These are phyloP conservation scores for Diarsia rubi DNA, from an alignment of 2,888 invertebrate species.

Conservation along the genomic window DNA sequence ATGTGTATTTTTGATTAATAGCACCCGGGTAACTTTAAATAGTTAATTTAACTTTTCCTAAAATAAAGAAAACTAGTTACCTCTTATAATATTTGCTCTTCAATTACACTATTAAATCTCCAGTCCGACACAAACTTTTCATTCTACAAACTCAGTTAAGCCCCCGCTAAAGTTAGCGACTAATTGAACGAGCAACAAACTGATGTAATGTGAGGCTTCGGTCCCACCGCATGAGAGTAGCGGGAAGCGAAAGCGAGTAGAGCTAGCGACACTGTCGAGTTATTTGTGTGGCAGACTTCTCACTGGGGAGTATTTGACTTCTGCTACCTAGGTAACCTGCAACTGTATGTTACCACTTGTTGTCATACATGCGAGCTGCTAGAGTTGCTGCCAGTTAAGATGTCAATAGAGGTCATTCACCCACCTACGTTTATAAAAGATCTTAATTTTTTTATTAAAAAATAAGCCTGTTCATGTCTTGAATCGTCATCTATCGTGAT, in stretches of 20 bases:
- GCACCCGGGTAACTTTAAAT: not conserved
- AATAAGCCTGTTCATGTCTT: too few relatives aligned
- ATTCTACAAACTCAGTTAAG: conserved; percentile 6
- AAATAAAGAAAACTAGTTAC: not conserved
- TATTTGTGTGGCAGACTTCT: too few relatives aligned
- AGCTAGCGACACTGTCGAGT: too few relatives aligned
- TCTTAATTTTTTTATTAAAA: too few relatives aligned
- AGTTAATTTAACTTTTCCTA: not conserved
- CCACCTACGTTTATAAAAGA: too few relatives aligned
- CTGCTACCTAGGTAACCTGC: too few relatives aligned
- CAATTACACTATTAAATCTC: not conserved
- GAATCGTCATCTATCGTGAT: too few relatives aligned
- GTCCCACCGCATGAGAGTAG: not conserved
- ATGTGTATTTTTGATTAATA: not conserved
- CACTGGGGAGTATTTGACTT: too few relatives aligned
- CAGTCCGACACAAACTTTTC: conserved; percentile 4
- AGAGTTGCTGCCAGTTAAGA: too few relatives aligned
- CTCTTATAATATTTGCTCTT: not conserved
- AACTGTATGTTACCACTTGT: too few relatives aligned
- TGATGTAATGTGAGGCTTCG: not conserved
- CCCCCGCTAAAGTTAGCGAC: not conserved
- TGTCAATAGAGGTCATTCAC: too few relatives aligned
- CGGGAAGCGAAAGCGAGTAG: not conserved
- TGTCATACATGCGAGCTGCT: too few relatives aligned
- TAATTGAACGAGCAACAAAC: conserved; percentile 22